Base-by-base conservation (phyloP, 2,113 vertebrate genomes). In the Thalassoma bifasciatum region DNA sequence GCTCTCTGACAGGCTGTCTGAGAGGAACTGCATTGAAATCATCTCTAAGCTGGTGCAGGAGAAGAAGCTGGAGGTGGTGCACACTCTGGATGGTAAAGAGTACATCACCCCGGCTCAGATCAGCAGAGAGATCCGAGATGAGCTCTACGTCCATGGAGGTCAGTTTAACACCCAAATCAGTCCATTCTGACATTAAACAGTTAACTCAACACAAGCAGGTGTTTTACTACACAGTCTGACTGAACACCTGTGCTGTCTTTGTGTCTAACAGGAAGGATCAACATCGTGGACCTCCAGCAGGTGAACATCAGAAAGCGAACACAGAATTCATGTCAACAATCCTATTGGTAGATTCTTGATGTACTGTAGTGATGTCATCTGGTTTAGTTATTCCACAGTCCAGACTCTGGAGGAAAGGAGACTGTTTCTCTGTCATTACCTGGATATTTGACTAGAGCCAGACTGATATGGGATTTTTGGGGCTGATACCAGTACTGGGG, bases 1-100 rank as follows among this genome's bases (percentile, higher is more conserved):
- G 47, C 23, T 16, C 4, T 77, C 16, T 61, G 26, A 0, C 75
- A 99, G 97, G 26, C 81, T 99, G 58, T 99, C 98, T 0, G 98
- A 99, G 79, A 94, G 97, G 68, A 99, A 99, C 62, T 99, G 98
- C 79, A 96, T 99, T 77, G 98, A 99, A 85, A 97, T 99, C 12
- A 96, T 99, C 36, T 88, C 93, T 23, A 98, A 97, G 56, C 75
- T 99, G 73, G 94, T 98, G 2, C 92, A 94, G 2, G 96, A 98
- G n/a, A 98, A 96, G 87, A 96, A 96, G 84, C 66, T 99, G 86
- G 97, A 99, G 57, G 97, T 99, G 59, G 95, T 99, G 64, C 96
- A 99, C 86, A 99, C 98, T 0, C 93, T 99, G 16, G 98, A 99
- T 83, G 98, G 98, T 2, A 98, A 99, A 71, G 97, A 99, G 75